Evolutionary conservation across 1,140 invertebrate genomes (phyloP), one percentile per base, ranked within the genome.

Genomic region (Lamellibrachia luymesi): DNA sequence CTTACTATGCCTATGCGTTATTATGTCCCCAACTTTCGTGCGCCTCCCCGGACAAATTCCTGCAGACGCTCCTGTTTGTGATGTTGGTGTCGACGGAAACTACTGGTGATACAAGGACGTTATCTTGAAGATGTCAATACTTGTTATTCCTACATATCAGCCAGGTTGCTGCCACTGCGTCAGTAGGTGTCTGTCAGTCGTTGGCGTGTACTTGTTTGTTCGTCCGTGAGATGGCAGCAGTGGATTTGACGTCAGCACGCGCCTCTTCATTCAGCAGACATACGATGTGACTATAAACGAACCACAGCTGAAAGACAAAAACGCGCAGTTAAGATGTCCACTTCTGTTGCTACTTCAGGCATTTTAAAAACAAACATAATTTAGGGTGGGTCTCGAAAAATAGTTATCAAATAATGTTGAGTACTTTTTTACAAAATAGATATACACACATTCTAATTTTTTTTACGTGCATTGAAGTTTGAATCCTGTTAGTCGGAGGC

Each of bases 251-350:
- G 38, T 38, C 38, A 38, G 64, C 64, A 80, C 64, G 64, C 25
- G 4, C 64, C 13, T 80, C 64, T 80, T 80, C 64, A 22, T 80
- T 17, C 4, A 80, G 64, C 91, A 91, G 51, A 91, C 51, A 91
- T n/a, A 50, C 13, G 91, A 91, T 91, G 91, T 91, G 91, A 91
- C 10, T 6, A 13, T 22, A 91, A n/a, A 91, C 17, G 91, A 91
- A 91, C 91, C 91, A 91, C 2, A 51, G 38, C 91, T 91, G 91
- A 91, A 91, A 51, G 7, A 80, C 64, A 80, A 80, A 22, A 80
- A 22, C 5, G 25, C 52, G 1, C 6, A 8, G 0, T 80, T 17
- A 80, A 80, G 25, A 80, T 2, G 7, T 80, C 17, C 25, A 80
- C 5, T 80, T 80, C 17, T 22, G 25, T 80, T 80, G 6, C 25